Conservation (phyloP, 1,140 invertebrate species). For the Lethrus apterus region DNA sequence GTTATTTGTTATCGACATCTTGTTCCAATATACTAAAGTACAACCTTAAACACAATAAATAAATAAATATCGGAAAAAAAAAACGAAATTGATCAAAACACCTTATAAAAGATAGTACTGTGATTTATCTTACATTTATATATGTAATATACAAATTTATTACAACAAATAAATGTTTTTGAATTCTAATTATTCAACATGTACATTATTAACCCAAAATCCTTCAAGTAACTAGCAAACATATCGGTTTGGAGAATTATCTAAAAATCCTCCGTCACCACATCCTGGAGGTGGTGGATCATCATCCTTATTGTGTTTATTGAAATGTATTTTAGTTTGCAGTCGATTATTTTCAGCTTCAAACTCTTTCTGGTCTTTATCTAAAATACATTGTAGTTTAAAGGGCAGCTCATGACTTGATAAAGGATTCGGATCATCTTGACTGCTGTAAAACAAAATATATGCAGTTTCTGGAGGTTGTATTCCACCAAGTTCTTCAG, state of each 20-base stretch:
- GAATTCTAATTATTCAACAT: no score
- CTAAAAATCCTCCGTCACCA: slow-evolving; percentile 34
- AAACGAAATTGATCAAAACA: no score
- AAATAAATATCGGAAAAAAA: no score
- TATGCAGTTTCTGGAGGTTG: slow-evolving; percentile 72
- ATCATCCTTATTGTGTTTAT: slow-evolving; percentile 29
- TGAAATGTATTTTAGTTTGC: slow-evolving; percentile 16
- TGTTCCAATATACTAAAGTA: no score
- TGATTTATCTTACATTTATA: no score
- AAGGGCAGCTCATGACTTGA: slow-evolving; percentile 21
- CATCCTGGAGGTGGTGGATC: slow-evolving; percentile 39
- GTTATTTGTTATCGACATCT: no score
- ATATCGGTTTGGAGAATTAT: slow-evolving; percentile 31
- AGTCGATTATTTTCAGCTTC: slow-evolving; percentile 23
- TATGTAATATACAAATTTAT: no score
- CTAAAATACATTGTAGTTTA: slow-evolving; percentile 24
- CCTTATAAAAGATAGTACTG: no score
- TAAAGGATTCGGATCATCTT: slow-evolving; percentile 34
- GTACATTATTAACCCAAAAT: slow-evolving; percentile 16
- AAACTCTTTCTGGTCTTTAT: slow-evolving; percentile 29
- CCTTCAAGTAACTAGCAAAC: slow-evolving; percentile 30
- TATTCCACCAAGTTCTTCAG: slow-evolving; percentile 53
- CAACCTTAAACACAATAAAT: no score
- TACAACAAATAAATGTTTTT: no score
- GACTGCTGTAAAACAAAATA: slow-evolving; percentile 63